phyloP scores from a whole-genome alignment of 2,113 vertebrate species.

The Erythrocercus mccallii region DNA sequence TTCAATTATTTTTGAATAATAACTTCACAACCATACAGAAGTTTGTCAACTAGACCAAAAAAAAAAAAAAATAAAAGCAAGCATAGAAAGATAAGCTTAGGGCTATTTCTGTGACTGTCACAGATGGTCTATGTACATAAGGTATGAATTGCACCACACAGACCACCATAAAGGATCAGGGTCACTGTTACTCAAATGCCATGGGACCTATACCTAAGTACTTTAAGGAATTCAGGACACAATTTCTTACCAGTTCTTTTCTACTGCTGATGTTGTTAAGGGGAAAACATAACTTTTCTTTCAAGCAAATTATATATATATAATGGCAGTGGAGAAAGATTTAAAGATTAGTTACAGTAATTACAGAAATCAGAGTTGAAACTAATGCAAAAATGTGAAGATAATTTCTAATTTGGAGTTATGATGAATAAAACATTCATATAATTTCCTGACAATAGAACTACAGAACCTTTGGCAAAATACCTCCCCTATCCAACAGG shows the following conservation, averaged over 20 bases:
- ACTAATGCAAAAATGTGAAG: background rate
- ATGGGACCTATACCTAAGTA: background rate
- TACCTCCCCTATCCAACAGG: fast-evolving
- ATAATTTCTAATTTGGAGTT: background rate
- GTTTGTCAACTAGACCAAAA: background rate
- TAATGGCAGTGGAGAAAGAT: background rate
- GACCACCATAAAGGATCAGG: background rate
- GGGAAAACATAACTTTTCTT: background rate
- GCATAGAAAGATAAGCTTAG: background rate
- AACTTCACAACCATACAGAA: background rate
- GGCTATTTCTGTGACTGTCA: background rate
- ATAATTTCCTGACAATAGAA: background rate
- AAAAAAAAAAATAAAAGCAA: background rate
- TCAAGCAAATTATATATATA: background rate
- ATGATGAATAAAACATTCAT: background rate
- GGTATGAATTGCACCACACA: background rate
- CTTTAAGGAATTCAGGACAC: background rate
- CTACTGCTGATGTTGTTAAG: background rate
- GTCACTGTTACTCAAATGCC: background rate
- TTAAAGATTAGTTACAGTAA: background rate
- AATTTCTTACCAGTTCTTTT: background rate
- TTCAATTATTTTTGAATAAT: background rate
- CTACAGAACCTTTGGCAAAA: background rate
- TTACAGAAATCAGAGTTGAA: background rate
- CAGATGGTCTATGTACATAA: fast-evolving